These are phyloP conservation scores for Augiades crinisus DNA, from an alignment of 2,888 invertebrate species.

Conservation along the genomic window DNA sequence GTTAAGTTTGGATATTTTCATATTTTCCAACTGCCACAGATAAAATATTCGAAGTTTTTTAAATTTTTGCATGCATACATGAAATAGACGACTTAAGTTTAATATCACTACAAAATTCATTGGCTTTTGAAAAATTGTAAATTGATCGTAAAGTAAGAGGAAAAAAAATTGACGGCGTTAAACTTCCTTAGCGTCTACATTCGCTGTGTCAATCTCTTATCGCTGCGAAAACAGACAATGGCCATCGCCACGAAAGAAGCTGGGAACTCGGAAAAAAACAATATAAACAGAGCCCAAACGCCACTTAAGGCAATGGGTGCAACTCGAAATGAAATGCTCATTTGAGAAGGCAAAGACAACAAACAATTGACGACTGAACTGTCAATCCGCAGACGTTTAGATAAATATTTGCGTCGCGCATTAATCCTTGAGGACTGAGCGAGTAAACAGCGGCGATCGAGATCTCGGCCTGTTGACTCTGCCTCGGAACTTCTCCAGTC, in stretches of 20 bases:
- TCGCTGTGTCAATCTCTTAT: conserved; percentile 49
- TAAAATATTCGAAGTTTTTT: no score
- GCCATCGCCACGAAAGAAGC: conserved; percentile 29
- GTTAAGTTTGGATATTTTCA: no score
- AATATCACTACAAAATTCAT: no score
- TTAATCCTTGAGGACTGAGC: conserved; percentile 72
- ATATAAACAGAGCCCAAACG: conserved; percentile 58
- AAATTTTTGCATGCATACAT: no score
- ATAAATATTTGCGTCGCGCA: conserved; percentile 79
- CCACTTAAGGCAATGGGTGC: conserved; percentile 76
- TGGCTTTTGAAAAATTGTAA: conserved; percentile 46
- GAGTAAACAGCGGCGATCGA: conserved; percentile 68
- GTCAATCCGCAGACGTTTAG: conserved; percentile 79
- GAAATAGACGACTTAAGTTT: no score
- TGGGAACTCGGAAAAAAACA: conserved; percentile 41
- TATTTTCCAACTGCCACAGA: no score
- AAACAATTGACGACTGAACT: conserved; percentile 80
- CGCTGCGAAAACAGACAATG: conserved; percentile 56
- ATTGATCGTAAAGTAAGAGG: background rate
- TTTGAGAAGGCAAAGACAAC: conserved; percentile 79
- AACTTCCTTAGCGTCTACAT: conserved; percentile 35
- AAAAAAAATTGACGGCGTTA: background rate
- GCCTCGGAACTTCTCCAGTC: conserved; percentile 40
- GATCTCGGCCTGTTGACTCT: conserved; percentile 73
- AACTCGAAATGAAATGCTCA: conserved; percentile 76